These are phyloP conservation scores for Anguilla pacifica DNA, from an alignment of 2,797 vertebrate species.

Conservation along the genomic window DNA sequence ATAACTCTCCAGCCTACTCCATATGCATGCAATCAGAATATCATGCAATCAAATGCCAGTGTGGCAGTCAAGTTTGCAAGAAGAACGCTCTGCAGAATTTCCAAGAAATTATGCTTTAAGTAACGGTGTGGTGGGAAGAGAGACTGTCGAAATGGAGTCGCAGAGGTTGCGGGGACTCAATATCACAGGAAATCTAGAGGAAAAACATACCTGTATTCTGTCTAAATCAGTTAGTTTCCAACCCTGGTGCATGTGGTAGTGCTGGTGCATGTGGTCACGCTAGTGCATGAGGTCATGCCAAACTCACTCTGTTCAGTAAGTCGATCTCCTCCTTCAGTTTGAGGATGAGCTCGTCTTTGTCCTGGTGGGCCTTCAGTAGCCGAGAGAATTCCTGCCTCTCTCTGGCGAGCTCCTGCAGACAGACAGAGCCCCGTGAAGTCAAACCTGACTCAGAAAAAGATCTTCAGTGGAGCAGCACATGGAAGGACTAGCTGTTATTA, in stretches of 20 bases:
- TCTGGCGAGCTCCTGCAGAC: constrained; percentile 80
- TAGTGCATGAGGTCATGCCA: not conserved
- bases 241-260: not conserved
- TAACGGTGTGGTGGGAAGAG: not conserved
- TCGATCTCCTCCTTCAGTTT: constrained; percentile 97
- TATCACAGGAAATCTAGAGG: not conserved
- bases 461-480: not conserved
- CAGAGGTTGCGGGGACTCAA: not conserved
- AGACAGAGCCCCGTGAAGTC: constrained; percentile 36
- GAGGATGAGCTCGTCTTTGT: constrained; percentile 90
- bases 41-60: not conserved
- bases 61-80: not conserved
- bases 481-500: not conserved
- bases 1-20: not conserved
- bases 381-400: constrained; percentile 86
- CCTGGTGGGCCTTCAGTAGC: constrained; percentile 83
- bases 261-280: too few species aligned
- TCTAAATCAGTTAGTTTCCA: not conserved
- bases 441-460: not conserved
- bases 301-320: constrained; percentile 92
- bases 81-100: not conserved
- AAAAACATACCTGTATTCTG: not conserved
- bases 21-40: not conserved
- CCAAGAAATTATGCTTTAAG: not conserved
- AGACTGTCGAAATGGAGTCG: not conserved